Conservation (phyloP, 2,888 invertebrate species). For the Eupelmus urozonus region DNA sequence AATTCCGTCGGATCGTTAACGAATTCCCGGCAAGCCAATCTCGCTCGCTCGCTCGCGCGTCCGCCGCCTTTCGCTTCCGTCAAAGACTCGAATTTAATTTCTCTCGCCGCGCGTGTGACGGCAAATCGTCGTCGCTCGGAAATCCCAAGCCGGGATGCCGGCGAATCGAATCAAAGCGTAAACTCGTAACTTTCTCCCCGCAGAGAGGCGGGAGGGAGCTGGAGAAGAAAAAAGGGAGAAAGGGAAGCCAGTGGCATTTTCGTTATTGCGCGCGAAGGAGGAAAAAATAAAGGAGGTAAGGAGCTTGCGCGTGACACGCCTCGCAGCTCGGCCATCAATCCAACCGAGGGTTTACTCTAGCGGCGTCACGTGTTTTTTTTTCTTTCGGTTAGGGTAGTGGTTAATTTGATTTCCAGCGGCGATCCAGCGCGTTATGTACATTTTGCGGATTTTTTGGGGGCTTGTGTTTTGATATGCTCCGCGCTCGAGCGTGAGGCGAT, state of each 20-base stretch:
- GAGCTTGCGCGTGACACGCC: constrained; percentile 33
- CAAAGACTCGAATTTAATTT: constrained; percentile 76
- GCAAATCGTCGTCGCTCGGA: constrained; percentile 60
- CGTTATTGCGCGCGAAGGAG: constrained; percentile 69
- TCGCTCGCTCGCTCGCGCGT: constrained; percentile 53
- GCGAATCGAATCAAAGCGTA: constrained; percentile 72
- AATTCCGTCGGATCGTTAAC: constrained; percentile 62
- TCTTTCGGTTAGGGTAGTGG: constrained; percentile 35
- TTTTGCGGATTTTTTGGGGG: constrained; percentile 15
- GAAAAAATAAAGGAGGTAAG: constrained; percentile 47
- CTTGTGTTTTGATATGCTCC: constrained; percentile 29
- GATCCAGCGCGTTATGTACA: constrained; percentile 13
- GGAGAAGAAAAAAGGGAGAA: constrained; percentile 50
- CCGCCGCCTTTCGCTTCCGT: constrained; percentile 64
- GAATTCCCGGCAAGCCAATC: constrained; percentile 65
- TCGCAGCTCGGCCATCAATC: constrained; percentile 43
- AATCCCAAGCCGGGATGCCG: constrained; percentile 64
- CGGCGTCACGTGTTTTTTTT: neutral
- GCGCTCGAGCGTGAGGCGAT: constrained; percentile 7
- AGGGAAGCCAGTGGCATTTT: constrained; percentile 70
- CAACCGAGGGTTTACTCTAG: constrained; percentile 4
- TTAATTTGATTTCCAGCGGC: constrained; percentile 50
- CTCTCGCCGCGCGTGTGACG: constrained; percentile 62
- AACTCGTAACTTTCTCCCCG: constrained; percentile 71
- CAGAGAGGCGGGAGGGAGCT: constrained; percentile 32